These are phyloP conservation scores for Phymatocera aterrima DNA, from an alignment of 2,888 invertebrate species.

Conservation along the genomic window DNA sequence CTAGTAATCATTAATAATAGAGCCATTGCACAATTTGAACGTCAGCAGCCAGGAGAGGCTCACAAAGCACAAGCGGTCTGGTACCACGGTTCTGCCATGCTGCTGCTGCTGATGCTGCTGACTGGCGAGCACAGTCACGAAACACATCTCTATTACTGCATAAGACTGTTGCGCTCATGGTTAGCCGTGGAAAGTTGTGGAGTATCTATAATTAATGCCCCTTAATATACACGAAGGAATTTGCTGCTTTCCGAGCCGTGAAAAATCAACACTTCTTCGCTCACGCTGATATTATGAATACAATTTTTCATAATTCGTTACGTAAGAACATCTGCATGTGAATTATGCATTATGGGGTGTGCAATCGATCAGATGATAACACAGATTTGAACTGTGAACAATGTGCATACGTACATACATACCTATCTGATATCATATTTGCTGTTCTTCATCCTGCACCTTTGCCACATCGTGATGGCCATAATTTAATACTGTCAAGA, in stretches of 20 bases:
- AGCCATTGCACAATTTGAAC: slow-evolving; percentile 41
- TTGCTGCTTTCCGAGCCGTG: too few relatives aligned
- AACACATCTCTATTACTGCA: slow-evolving; percentile 8
- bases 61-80: slow-evolving; percentile 24
- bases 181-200: background rate
- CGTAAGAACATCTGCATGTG: too few relatives aligned
- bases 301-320: too few relatives aligned
- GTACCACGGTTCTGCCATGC: background rate
- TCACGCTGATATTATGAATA: too few relatives aligned
- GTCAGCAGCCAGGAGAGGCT: slow-evolving; percentile 28
- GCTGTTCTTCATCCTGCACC: too few relatives aligned
- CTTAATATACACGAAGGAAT: background rate
- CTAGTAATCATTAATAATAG: slow-evolving; percentile 42
- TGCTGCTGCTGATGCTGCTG: background rate
- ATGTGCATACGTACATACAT: too few relatives aligned
- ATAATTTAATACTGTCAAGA: background rate
- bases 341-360: too few relatives aligned
- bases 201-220: background rate
- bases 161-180: background rate
- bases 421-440: too few relatives aligned
- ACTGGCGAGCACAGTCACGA: slow-evolving; percentile 1
- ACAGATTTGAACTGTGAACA: too few relatives aligned
- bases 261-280: too few relatives aligned
- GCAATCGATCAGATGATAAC: too few relatives aligned
- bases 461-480: too few relatives aligned